These are phyloP conservation scores for Porites evermanni DNA, from an alignment of 92 coral and sea anemone genomes.

Conservation along the genomic window DNA sequence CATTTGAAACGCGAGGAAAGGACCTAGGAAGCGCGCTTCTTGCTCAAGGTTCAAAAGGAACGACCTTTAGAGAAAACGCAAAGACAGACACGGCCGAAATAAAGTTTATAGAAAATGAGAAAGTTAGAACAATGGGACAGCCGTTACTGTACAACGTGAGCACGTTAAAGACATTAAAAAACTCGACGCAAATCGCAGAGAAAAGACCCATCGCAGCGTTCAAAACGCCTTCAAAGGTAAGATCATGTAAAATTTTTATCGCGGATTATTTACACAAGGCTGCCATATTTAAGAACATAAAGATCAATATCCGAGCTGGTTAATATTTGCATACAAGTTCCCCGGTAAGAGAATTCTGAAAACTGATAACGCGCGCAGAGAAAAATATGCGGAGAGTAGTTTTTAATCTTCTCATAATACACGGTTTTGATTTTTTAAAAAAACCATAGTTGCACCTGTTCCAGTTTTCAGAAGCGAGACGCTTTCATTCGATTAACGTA, in stretches of 20 bases:
- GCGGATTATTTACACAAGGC: constrained; percentile 27
- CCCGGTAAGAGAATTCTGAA: constrained; percentile 10
- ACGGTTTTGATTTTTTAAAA: constrained; percentile 30
- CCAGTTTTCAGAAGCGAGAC: not conserved
- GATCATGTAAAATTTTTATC: constrained; percentile 5
- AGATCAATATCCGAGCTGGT: constrained; percentile 29
- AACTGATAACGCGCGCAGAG: constrained; percentile 19
- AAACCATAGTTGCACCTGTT: not conserved
- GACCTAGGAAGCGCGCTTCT: not conserved
- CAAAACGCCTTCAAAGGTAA: constrained; percentile 40
- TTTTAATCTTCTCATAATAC: constrained; percentile 16
- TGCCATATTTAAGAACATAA: constrained; percentile 16
- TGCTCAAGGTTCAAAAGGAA: not conserved
- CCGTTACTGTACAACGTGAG: constrained; percentile 34
- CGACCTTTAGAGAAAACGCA: not conserved
- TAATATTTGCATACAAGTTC: constrained; percentile 52
- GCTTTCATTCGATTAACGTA: not conserved
- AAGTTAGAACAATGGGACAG: constrained; percentile 34
- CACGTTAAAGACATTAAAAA: constrained; percentile 1
- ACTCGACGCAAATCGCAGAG: constrained; percentile 21
- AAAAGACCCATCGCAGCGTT: constrained; percentile 2
- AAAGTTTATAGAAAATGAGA: constrained; percentile 37
- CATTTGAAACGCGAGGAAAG: not conserved
- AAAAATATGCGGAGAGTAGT: constrained; percentile 34
- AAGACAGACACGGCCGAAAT: constrained; percentile 12